phyloP scores from a whole-genome alignment of 2,888 invertebrate species.

The Isoperla grammatica region DNA sequence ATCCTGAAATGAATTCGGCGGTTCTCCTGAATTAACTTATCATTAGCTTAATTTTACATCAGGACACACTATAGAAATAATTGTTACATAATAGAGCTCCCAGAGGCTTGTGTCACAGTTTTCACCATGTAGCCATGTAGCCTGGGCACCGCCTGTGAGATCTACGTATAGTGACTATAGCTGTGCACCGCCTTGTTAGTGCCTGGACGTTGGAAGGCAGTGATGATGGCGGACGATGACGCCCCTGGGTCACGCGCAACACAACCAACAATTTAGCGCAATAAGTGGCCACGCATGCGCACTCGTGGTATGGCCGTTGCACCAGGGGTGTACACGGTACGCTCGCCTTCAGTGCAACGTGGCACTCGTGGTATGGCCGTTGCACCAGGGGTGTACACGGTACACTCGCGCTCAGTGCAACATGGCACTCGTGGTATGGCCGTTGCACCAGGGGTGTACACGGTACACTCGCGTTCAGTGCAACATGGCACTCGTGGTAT shows the following conservation, averaged over 20 bases:
- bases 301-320: not conserved
- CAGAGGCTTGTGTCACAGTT: too few species aligned
- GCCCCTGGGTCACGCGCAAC: slow-evolving; percentile 27
- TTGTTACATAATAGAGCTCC: too few species aligned
- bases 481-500: not conserved
- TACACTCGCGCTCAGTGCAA: not conserved
- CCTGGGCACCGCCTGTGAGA: too few species aligned
- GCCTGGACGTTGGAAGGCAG: slow-evolving; percentile 10
- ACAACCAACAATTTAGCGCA: slow-evolving; percentile 29
- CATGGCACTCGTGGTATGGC: not conserved
- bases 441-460: not conserved
- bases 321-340: not conserved
- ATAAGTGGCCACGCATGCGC: slow-evolving; percentile 14
- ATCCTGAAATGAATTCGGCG: too few species aligned
- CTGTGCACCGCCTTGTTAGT: not conserved
- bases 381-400: not conserved
- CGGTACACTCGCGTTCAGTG: not conserved
- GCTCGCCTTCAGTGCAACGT: not conserved
- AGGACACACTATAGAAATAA: too few species aligned
- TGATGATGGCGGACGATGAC: slow-evolving; percentile 21
- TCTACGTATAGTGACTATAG: not conserved
- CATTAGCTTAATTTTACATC: too few species aligned
- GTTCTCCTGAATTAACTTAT: too few species aligned
- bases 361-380: not conserved
- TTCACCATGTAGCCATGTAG: too few species aligned